Percentiles rank a stretch among this genome's conserved stretches.
Evolutionary conservation across 1,140 invertebrate genomes (phyloP).

Genomic region (Conus betulinus): DNA sequence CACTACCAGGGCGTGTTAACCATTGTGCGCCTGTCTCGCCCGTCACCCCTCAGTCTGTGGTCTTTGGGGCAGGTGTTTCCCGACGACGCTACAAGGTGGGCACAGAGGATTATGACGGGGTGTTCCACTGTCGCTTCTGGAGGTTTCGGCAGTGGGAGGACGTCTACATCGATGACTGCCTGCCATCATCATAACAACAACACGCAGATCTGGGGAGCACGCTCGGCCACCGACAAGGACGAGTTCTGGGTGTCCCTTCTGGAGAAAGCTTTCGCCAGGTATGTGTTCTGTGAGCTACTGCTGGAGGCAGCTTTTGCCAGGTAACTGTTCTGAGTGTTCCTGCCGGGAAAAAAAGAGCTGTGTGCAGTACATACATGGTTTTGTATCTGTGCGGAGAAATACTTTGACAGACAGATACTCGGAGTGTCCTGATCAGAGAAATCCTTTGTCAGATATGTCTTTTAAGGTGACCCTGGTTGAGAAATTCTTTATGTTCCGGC

Average conservation of each 20-base stretch:
- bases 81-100: constrained; percentile 64
- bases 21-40: neutral
- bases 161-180: constrained; percentile 84
- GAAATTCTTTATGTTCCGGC: too few relatives aligned
- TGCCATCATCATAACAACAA: constrained; percentile 80
- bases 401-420: too few relatives aligned
- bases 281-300: too few relatives aligned
- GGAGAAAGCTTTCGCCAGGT: constrained; percentile 90
- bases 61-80: constrained; percentile 70
- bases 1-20: too few relatives aligned
- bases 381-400: too few relatives aligned
- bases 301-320: constrained; percentile 51
- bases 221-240: constrained; percentile 64
- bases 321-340: too few relatives aligned
- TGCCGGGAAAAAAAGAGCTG: too few relatives aligned
- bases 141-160: constrained; percentile 86
- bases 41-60: neutral
- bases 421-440: too few relatives aligned
- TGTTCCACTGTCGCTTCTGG: constrained; percentile 85
- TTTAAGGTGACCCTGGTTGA: too few relatives aligned
- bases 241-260: constrained; percentile 81
- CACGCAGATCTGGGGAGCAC: constrained; percentile 75
- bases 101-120: constrained; percentile 65
- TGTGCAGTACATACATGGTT: too few relatives aligned
- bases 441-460: too few relatives aligned